Evolutionary conservation across 2,888 invertebrate genomes (phyloP).

Genomic region (Alentia gelatinosa): DNA sequence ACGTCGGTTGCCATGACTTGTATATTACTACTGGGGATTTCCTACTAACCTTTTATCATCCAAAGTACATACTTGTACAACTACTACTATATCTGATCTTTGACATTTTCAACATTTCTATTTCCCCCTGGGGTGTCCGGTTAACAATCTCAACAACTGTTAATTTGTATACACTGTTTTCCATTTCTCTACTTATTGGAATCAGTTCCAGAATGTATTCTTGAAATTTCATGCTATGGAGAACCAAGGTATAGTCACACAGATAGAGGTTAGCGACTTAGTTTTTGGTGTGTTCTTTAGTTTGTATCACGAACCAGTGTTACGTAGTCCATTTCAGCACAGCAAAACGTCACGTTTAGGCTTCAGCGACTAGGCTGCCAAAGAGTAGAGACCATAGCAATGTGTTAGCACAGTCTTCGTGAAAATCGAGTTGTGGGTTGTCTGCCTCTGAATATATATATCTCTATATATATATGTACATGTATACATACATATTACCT

Average conservation of each 20-base stretch:
- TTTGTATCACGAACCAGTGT: constrained; percentile 34
- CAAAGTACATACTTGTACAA: not conserved
- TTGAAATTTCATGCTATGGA: constrained; percentile 38
- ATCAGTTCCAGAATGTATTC: constrained; percentile 34
- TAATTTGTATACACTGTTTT: constrained; percentile 35
- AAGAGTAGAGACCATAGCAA: constrained; percentile 28
- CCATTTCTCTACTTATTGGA: constrained; percentile 42
- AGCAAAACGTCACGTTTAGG: constrained; percentile 48
- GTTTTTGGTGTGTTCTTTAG: constrained; percentile 51
- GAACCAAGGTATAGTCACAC: constrained; percentile 29
- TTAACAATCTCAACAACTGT: constrained; percentile 5
- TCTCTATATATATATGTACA: not conserved
- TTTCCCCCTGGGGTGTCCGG: constrained; percentile 24
- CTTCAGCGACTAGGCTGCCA: constrained; percentile 38
- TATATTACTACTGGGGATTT: not conserved
- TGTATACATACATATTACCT: not conserved
- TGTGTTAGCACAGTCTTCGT: constrained; percentile 39
- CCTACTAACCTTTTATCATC: constrained; percentile 18
- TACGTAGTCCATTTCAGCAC: constrained; percentile 44
- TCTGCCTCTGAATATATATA: not conserved
- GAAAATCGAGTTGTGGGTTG: constrained; percentile 37
- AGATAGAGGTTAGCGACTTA: constrained; percentile 37
- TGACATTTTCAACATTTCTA: not conserved
- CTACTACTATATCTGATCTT: not conserved
- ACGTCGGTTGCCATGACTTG: constrained; percentile 23